Evolutionary conservation across 2,797 vertebrate species (phyloP).

Genomic region (Lagorchestes hirsutus): DNA sequence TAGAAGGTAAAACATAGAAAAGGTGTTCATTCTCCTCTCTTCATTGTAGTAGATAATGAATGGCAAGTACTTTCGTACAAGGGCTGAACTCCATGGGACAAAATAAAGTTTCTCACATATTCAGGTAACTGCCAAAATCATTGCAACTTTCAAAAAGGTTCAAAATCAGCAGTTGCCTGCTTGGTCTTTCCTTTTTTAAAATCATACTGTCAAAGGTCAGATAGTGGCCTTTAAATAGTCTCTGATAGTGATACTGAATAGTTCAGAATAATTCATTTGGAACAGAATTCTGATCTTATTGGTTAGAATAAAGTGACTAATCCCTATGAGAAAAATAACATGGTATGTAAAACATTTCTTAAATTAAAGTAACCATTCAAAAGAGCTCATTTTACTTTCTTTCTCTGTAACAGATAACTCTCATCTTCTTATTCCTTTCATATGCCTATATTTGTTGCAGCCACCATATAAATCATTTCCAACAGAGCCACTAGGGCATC

Average conservation of each 20-base stretch:
- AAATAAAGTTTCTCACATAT: neutral
- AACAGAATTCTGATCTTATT: neutral
- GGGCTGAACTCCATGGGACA: neutral
- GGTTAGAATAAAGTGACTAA: neutral
- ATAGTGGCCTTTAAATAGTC: neutral
- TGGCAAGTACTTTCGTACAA: neutral
- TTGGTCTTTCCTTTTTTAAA: neutral
- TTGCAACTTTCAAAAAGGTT: neutral
- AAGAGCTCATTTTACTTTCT: neutral
- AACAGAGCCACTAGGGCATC: neutral
- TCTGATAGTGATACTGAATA: neutral
- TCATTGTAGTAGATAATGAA: neutral
- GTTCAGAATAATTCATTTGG: neutral
- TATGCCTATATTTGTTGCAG: conserved; percentile 6
- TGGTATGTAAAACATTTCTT: neutral
- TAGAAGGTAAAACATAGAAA: neutral
- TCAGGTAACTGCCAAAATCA: neutral
- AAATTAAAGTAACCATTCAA: neutral
- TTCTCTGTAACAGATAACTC: neutral
- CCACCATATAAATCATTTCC: conserved; percentile 38
- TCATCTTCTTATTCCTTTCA: neutral
- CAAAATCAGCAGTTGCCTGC: neutral
- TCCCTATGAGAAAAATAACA: neutral
- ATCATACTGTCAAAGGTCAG: neutral
- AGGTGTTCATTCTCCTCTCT: neutral